Percentiles rank a stretch among this genome's conserved stretches.
These are phyloP conservation scores for Hippocampus mohnikei DNA, from an alignment of 2,113 vertebrate species.

Conservation along the genomic window DNA sequence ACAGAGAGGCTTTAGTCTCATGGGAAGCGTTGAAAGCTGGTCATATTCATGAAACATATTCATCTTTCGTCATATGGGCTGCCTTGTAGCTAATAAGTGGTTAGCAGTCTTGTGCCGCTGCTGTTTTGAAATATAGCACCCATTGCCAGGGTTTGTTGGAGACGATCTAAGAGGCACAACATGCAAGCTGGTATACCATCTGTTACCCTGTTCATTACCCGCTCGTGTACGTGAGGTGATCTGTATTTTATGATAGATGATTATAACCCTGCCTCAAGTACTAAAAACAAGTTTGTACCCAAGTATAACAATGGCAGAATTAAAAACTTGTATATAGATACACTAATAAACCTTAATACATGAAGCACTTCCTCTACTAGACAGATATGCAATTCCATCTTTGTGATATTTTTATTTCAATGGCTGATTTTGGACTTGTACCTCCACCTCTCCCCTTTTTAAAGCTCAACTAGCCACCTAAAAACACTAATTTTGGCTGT, in stretches of 20 bases:
- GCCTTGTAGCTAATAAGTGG: not conserved
- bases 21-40: not conserved
- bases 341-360: conserved; percentile 58
- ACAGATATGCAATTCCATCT: conserved; percentile 25
- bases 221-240: conserved; percentile 8
- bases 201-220: conserved; percentile 27
- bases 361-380: conserved; percentile 54
- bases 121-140: conserved; percentile 9
- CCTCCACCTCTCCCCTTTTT: conserved; percentile 18
- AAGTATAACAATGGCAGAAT: not conserved
- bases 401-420: conserved; percentile 23
- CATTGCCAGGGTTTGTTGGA: conserved; percentile 45
- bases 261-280: not conserved
- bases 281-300: not conserved
- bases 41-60: not conserved
- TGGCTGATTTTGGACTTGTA: conserved; percentile 21
- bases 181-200: conserved; percentile 48
- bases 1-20: conserved; percentile 4
- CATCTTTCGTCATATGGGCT: not conserved
- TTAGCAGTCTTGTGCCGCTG: not conserved
- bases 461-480: conserved; percentile 2
- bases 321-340: not conserved
- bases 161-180: conserved; percentile 25
- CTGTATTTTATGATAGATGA: conserved; percentile 6
- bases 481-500: not conserved